phyloP scores from a whole-genome alignment of 2,888 invertebrate species.

The Ornithoptera alexandrae region DNA sequence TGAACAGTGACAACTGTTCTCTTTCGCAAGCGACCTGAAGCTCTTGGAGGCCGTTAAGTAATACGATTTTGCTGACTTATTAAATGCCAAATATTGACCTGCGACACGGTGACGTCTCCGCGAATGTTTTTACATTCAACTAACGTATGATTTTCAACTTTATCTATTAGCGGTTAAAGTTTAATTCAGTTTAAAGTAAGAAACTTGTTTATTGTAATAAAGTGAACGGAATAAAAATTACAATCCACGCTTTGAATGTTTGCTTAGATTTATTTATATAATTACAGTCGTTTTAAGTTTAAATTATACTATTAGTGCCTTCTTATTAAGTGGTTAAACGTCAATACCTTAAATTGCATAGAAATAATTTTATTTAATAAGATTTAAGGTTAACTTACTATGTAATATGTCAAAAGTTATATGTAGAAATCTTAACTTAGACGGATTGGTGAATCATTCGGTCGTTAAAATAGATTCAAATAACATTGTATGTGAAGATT shows the following conservation, averaged over 20 bases:
- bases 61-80: constrained; percentile 50
- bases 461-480: neutral
- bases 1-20: constrained; percentile 52
- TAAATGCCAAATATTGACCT: constrained; percentile 77
- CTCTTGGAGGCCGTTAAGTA: constrained; percentile 50
- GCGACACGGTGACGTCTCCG: constrained; percentile 55
- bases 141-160: constrained; percentile 30
- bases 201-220: constrained; percentile 15
- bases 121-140: constrained; percentile 45
- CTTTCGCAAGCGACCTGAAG: constrained; percentile 50
- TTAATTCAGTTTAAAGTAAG: constrained; percentile 33
- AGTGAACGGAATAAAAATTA: constrained; percentile 14
- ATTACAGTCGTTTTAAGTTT: neutral
- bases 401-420: neutral
- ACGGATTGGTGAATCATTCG: constrained; percentile 4
- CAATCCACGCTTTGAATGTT: constrained; percentile 11
- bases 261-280: neutral
- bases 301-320: neutral
- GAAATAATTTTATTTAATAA: neutral
- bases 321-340: neutral
- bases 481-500: neutral
- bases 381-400: neutral
- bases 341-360: neutral
- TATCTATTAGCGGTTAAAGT: neutral
- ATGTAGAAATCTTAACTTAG: neutral